A percentile compares a stretch with the other conserved stretches of the same genome.
These are phyloP conservation scores for Ctenomys sociabilis DNA, from an alignment of 2,113 vertebrate species.

Conservation along the genomic window DNA sequence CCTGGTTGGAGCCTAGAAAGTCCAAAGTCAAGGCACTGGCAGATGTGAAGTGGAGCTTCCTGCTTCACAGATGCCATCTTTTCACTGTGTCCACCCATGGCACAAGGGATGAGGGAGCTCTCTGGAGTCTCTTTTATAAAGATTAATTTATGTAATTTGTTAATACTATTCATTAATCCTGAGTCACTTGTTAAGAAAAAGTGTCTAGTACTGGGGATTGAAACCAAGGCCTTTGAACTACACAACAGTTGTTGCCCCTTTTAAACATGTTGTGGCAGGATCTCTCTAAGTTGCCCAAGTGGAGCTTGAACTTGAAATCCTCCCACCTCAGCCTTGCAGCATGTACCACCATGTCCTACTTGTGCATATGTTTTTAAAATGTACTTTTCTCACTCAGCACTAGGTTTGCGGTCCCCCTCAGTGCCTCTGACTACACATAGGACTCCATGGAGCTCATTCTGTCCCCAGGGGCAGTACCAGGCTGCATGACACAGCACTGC, in stretches of 20 bases:
- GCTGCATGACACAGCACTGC: not conserved
- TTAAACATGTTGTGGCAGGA: not conserved
- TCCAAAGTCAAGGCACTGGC: not conserved
- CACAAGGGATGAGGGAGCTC: not conserved
- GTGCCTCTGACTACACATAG: not conserved
- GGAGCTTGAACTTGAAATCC: not conserved
- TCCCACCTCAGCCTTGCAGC: not conserved
- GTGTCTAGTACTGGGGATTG: not conserved
- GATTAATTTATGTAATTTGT: too few species aligned
- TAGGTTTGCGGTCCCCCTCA: not conserved
- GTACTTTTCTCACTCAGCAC: not conserved
- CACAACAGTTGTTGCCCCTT: not conserved
- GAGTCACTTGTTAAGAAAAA: not conserved
- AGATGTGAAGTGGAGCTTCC: not conserved
- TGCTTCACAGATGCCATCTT: not conserved
- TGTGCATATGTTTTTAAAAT: not conserved
- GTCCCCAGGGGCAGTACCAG: not conserved
- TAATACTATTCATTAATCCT: not conserved
- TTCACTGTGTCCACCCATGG: not conserved
- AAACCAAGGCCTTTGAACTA: not conserved
- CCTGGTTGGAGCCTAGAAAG: not conserved
- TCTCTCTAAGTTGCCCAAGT: not conserved
- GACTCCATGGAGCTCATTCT: fast-evolving
- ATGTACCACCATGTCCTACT: not conserved
- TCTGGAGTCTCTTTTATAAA: not conserved